These are phyloP conservation scores for Clarias platycephalus DNA, from an alignment of 2,797 vertebrate species.

Conservation along the genomic window DNA sequence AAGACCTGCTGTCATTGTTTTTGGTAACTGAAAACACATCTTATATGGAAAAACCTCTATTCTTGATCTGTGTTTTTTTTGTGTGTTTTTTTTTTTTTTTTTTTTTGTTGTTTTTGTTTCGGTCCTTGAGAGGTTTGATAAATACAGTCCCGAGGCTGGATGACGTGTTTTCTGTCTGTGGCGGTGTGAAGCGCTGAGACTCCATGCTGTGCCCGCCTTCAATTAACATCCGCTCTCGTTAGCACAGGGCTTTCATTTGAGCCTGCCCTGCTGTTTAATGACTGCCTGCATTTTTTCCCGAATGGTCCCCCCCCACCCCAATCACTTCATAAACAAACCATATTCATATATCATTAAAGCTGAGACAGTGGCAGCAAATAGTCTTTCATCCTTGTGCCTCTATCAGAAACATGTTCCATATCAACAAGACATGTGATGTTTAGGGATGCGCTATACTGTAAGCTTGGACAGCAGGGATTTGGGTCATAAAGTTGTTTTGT, in stretches of 20 bases:
- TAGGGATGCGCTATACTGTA: not conserved
- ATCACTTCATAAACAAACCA: slow-evolving; percentile 43
- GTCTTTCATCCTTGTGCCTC: slow-evolving; percentile 2
- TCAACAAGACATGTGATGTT: not conserved
- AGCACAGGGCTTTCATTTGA: slow-evolving; percentile 71
- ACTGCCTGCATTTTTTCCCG: slow-evolving; percentile 77
- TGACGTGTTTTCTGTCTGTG: slow-evolving; percentile 42
- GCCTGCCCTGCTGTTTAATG: slow-evolving; percentile 74
- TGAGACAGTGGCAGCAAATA: slow-evolving; percentile 10
- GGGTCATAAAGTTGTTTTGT: not conserved
- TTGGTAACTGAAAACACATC: not conserved
- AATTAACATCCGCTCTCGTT: slow-evolving; percentile 74
- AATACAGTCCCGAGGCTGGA: slow-evolving; percentile 11
- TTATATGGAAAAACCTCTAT: too few relatives aligned
- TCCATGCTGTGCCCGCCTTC: slow-evolving; percentile 68
- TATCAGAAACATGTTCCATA: not conserved
- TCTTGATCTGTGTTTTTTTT: too few relatives aligned
- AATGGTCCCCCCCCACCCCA: slow-evolving; percentile 69
- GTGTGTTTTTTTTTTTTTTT: too few relatives aligned
- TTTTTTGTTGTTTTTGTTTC: not conserved
- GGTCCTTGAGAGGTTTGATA: slow-evolving; percentile 6
- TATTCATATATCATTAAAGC: slow-evolving; percentile 35
- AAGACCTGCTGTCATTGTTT: not conserved
- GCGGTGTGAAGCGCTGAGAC: slow-evolving; percentile 40
- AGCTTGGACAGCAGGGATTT: not conserved